Evolutionary conservation across 2,888 invertebrate genomes (phyloP).

Genomic region (Stenotaenia linearis): DNA sequence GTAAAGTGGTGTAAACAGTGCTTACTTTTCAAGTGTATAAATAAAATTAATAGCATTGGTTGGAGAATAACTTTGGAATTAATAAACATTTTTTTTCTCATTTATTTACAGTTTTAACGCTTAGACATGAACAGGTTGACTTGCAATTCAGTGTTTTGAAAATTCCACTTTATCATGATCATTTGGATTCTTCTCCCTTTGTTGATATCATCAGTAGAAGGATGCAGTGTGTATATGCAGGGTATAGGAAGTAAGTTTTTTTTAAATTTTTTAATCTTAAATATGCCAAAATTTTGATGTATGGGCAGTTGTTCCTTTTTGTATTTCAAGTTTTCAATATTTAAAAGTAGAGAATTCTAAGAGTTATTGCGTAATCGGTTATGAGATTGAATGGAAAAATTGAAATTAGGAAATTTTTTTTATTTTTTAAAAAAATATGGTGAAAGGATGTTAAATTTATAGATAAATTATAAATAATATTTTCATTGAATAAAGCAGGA

Average conservation of each 20-base stretch:
- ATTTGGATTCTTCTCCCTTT: not conserved
- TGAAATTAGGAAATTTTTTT: too few species aligned
- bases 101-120: not conserved
- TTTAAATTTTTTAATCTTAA: not conserved
- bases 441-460: too few species aligned
- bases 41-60: not conserved
- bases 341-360: too few species aligned
- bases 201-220: not conserved
- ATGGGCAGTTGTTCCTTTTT: too few species aligned
- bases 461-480: too few species aligned
- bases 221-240: not conserved
- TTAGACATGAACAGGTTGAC: not conserved
- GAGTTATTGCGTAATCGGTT: too few species aligned
- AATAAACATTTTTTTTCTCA: not conserved
- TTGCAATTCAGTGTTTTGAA: not conserved
- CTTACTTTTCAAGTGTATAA: not conserved
- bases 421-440: too few species aligned
- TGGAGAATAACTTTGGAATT: not conserved
- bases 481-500: too few species aligned
- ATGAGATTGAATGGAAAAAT: too few species aligned
- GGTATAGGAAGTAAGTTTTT: not conserved
- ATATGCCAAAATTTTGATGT: not conserved
- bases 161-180: not conserved
- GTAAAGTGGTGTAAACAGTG: not conserved
- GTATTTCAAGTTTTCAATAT: too few species aligned